Evolutionary conservation across 1,140 invertebrate species (phyloP).

Genomic region (Zaprionus davidi): DNA sequence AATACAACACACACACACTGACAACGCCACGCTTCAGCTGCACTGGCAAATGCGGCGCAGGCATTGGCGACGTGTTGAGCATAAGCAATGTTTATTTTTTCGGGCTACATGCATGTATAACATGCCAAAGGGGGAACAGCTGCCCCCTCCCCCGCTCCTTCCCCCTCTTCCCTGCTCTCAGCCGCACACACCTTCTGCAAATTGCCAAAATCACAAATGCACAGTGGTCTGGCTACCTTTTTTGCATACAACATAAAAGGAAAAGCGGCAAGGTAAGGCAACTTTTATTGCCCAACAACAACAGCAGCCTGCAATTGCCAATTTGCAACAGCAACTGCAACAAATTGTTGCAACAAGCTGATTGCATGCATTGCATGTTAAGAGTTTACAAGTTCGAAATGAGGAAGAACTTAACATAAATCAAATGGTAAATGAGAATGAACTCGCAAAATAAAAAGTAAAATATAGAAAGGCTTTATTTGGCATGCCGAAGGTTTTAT

Average conservation of each 20-base stretch:
- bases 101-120: slow-evolving; percentile 55
- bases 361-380: neutral
- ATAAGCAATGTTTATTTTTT: slow-evolving; percentile 75
- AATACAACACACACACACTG: slow-evolving; percentile 27
- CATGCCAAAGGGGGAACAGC: slow-evolving; percentile 32
- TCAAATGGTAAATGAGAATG: neutral
- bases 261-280: neutral
- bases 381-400: no score
- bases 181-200: slow-evolving; percentile 9
- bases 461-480: neutral
- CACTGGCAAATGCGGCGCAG: slow-evolving; percentile 53
- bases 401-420: no score
- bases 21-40: slow-evolving; percentile 30
- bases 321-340: neutral
- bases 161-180: slow-evolving; percentile 2
- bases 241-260: neutral
- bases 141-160: neutral
- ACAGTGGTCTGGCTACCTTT: neutral
- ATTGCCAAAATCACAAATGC: slow-evolving; percentile 33
- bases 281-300: neutral
- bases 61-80: slow-evolving; percentile 59
- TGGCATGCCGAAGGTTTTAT: no score
- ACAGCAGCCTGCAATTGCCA: neutral
- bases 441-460: neutral
- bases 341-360: neutral